A percentile compares a stretch with the other conserved stretches of the same genome.
These are phyloP conservation scores for Scarus forsteni DNA, from an alignment of 2,797 vertebrate genomes.

Conservation along the genomic window DNA sequence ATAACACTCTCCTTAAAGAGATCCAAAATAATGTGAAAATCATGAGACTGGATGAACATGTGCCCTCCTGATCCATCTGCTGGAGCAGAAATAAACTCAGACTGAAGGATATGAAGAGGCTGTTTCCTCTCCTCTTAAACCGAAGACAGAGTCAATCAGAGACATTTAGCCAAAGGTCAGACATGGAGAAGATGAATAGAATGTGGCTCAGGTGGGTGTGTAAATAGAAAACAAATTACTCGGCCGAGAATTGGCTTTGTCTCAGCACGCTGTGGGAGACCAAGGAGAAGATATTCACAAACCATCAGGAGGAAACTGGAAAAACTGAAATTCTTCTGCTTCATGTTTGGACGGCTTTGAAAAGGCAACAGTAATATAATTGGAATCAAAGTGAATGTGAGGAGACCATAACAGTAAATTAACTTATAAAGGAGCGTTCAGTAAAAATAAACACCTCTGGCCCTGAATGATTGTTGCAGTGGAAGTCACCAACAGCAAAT, in stretches of 20 bases:
- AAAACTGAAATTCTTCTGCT: conserved; percentile 24
- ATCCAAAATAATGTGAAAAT: conserved; percentile 8
- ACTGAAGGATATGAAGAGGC: conserved; percentile 21
- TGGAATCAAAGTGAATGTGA: conserved; percentile 45
- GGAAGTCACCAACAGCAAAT: not conserved
- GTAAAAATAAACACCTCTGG: conserved; percentile 11
- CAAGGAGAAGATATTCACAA: conserved; percentile 52
- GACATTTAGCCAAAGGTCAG: conserved; percentile 67
- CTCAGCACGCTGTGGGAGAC: conserved; percentile 42
- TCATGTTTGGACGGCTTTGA: conserved; percentile 19
- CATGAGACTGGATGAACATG: conserved; percentile 2
- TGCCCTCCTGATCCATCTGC: conserved; percentile 23
- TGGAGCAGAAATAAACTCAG: conserved; percentile 24
- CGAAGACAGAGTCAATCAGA: conserved; percentile 63
- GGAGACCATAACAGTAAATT: conserved; percentile 20
- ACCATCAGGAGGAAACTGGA: conserved; percentile 46
- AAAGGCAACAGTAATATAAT: conserved; percentile 41
- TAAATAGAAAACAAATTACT: conserved; percentile 81
- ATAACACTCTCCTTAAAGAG: conserved; percentile 33
- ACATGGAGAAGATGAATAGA: conserved; percentile 53
- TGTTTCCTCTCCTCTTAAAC: conserved; percentile 9
- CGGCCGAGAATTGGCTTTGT: conserved; percentile 58
- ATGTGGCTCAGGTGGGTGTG: conserved; percentile 71
- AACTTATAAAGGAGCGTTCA: conserved; percentile 9
- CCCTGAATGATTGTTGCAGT: not conserved